Evolutionary conservation across 2,888 invertebrate genomes (phyloP), one percentile per base, ranked within the genome.

Genomic region (Erebia palarica): DNA sequence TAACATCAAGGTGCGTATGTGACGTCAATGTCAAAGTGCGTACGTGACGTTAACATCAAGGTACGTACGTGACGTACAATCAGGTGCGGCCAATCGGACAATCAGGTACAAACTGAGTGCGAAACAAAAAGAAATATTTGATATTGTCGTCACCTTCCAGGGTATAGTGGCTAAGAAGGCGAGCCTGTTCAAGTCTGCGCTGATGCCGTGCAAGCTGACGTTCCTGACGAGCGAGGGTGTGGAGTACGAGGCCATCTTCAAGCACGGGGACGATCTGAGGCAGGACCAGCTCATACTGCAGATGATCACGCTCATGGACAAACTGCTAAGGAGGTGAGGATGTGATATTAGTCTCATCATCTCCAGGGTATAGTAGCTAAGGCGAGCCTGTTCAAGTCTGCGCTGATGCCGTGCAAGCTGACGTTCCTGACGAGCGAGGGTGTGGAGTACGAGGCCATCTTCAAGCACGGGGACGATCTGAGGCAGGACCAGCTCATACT

Each of bases 381-480:
- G 80, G 98, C 99, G 0, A 96, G 96, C 61, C 94, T 99, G 0
- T 99, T 99, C 91, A 99, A 99, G 87, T 99, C 99, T 49, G 98
- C 98, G 0, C 92, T 99, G 69, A 99, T 98, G 98, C 99, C 99
- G 2, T 97, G 98, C 14, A 95, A 95, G 84, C 92, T 99, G 63
- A 97, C 98, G 0, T 99, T 99, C 86, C 91, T 96, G 14, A 98
- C 97, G 0, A 95, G 96, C 0, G 95, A 96, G 72, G 96, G 96
- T 55, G 94, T 95, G 51, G 97, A 98, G 82, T 99, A 99, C 87
- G 97, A 97, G 16, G 97, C 99, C 0, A 99, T 99, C 74, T 99
- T 99, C 87, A 99, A 99, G 87, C 96, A 98, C 80, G 99, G 99
- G 1, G 99, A 99, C 88, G 99, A 99, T 86, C 90, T 99, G 67